Base-by-base conservation (phyloP, 2,797 vertebrate species). In the Pipistrellus pipistrellus region DNA sequence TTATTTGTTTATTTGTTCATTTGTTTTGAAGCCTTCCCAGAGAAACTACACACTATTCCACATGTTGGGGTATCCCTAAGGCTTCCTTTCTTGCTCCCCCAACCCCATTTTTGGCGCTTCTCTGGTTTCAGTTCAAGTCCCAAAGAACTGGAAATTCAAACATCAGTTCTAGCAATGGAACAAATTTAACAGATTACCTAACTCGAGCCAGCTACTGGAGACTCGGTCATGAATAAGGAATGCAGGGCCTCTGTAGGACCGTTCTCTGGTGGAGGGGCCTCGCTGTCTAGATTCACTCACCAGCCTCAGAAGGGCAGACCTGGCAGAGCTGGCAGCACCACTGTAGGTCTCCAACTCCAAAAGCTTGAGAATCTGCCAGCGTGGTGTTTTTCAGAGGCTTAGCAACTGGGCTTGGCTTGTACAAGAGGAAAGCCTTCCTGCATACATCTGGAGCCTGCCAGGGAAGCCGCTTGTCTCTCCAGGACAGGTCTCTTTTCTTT, bases 331-430 rank as follows among this genome's bases (percentile, higher is more conserved):
- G 0, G 17, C 71, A 32, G 32, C 83, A 30, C 27, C 18, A 2
- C n/a, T 7, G 0, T 59, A 55, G 9, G 1, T 17, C 15, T 68
- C 85, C 92, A 27, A 85, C 86, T 87, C 69, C 0, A 1, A 76
- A 92, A 94, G 23, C 41, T 72, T 55, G 76, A 86, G 72, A 71
- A 64, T 20, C 86, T 80, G 71, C 88, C 94, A 89, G 66, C 30
- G 73, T 75, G 15, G 17, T 10, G 6, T 69, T 89, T 85, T 90
- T 89, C 71, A 86, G 73, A 95, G 53, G 53, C 88, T 89, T 91
- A 75, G 8, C 53, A 7, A 41, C 57, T 80, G 46, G 76, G 38
- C 38, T 91, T 35, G 55, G 32, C 62, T 88, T 76, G 23, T 94
- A 57, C 25, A 35, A 59, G 53, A 85, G 15, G 27, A 90, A 86